These are phyloP conservation scores for Cryptocephalus moraei DNA, from an alignment of 2,888 invertebrate genomes.

Conservation along the genomic window DNA sequence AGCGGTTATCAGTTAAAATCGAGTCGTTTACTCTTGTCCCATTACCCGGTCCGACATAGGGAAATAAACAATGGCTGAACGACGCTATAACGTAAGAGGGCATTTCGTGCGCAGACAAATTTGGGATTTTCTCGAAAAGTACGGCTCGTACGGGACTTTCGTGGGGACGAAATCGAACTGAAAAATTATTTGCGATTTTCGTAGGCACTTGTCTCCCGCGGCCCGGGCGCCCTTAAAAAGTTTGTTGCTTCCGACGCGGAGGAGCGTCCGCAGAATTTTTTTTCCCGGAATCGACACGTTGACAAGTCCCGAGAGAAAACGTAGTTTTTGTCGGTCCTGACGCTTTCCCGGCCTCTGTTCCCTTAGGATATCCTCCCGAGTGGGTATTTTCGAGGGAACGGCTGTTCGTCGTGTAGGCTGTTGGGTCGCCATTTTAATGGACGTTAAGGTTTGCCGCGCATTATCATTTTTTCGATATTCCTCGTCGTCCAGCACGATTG, in stretches of 20 bases:
- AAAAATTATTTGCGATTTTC: constrained; percentile 37
- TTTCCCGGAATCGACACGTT: too few species aligned
- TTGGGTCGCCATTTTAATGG: too few species aligned
- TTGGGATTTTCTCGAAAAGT: constrained; percentile 46
- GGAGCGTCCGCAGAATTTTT: too few species aligned
- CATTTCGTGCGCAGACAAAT: constrained; percentile 29
- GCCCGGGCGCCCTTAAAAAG: constrained; percentile 25
- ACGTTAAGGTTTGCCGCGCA: too few species aligned
- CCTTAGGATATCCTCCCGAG: too few species aligned
- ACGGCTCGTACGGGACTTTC: constrained; percentile 35
- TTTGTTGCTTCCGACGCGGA: constrained; percentile 6
- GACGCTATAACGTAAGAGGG: constrained; percentile 33
- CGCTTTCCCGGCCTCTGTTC: too few species aligned
- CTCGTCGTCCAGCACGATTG: too few species aligned
- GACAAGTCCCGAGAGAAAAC: too few species aligned
- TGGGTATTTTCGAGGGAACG: too few species aligned
- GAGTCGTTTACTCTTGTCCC: constrained; percentile 41
- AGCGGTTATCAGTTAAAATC: constrained; percentile 38
- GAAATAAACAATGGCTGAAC: constrained; percentile 46
- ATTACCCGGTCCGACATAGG: constrained; percentile 23
- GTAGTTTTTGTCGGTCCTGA: too few species aligned
- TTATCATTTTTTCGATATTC: too few species aligned
- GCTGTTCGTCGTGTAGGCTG: too few species aligned
- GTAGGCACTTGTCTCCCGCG: constrained; percentile 34
- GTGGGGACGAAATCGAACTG: constrained; percentile 42